These are phyloP conservation scores for Agelastica alni DNA, from an alignment of 2,888 invertebrate genomes.

Conservation along the genomic window DNA sequence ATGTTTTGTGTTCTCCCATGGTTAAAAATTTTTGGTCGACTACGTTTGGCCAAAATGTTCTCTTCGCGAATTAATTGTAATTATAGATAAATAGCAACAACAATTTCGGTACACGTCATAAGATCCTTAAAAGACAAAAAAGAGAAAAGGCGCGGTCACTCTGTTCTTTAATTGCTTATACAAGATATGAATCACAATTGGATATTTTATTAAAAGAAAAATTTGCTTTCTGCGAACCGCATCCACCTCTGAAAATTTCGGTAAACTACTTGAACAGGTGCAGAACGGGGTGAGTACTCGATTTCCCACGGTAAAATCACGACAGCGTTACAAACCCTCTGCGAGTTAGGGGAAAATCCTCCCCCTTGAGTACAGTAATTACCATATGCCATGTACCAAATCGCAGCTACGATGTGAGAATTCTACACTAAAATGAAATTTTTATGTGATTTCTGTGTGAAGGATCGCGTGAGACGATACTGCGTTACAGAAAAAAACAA, in stretches of 20 bases:
- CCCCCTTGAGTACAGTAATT: constrained; percentile 37
- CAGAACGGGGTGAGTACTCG: constrained; percentile 26
- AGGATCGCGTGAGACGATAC: constrained; percentile 9
- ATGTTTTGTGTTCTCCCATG: too few species aligned
- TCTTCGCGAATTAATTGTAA: too few species aligned
- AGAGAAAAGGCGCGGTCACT: too few species aligned
- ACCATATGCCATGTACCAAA: constrained; percentile 37
- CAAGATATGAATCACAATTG: too few species aligned
- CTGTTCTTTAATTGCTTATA: too few species aligned
- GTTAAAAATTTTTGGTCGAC: too few species aligned
- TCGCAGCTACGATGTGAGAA: constrained; percentile 21
- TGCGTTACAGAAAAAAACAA: background rate
- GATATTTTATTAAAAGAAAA: too few species aligned
- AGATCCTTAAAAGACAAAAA: too few species aligned
- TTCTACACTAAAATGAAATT: constrained; percentile 11
- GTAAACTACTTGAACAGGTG: constrained; percentile 32
- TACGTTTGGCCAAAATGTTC: too few species aligned
- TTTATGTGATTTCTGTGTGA: constrained; percentile 9
- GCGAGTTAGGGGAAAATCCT: constrained; percentile 32
- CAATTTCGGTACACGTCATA: too few species aligned
- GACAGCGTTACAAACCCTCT: constrained; percentile 48
- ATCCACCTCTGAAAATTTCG: constrained; percentile 11
- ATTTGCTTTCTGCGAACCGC: too few species aligned
- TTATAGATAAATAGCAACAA: too few species aligned
- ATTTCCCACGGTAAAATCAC: constrained; percentile 51